Conservation (phyloP, 2,797 vertebrate genomes). For the Simalia tracyae region DNA sequence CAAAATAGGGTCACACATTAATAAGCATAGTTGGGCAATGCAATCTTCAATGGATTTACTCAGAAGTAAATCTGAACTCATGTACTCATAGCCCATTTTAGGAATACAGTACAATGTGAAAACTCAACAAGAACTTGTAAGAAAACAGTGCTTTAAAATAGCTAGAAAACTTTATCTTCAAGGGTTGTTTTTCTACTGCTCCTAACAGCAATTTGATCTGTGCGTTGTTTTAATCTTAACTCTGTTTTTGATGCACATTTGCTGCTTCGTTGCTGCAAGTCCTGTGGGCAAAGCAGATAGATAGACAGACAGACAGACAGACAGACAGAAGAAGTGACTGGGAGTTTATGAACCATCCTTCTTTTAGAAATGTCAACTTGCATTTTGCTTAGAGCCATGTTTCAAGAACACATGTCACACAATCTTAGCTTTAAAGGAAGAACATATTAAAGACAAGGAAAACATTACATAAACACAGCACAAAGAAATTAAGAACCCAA, state of each 20-base stretch:
- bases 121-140: constrained; percentile 11
- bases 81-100: not conserved
- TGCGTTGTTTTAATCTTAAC: constrained; percentile 36
- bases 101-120: not conserved
- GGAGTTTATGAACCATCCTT: constrained; percentile 23
- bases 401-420: constrained; percentile 28
- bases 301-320: not conserved
- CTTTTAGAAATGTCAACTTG: constrained; percentile 46
- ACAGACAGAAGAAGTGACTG: not conserved
- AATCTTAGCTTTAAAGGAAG: constrained; percentile 27
- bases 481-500: not conserved
- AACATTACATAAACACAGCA: constrained; percentile 8
- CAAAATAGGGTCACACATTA: constrained; percentile 38
- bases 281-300: not conserved
- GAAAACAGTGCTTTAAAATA: constrained; percentile 37
- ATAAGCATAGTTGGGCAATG: not conserved
- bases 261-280: constrained; percentile 46
- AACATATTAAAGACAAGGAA: constrained; percentile 9
- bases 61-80: not conserved
- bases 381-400: constrained; percentile 30
- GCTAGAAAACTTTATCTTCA: constrained; percentile 22
- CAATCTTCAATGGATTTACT: not conserved
- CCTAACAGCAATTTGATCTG: constrained; percentile 37
- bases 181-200: constrained; percentile 29
- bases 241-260: constrained; percentile 34